A percentile compares a stretch with the other conserved stretches of the same genome.
phyloP scores from a whole-genome alignment of 2,888 invertebrate genomes.

The Alcis repandata region DNA sequence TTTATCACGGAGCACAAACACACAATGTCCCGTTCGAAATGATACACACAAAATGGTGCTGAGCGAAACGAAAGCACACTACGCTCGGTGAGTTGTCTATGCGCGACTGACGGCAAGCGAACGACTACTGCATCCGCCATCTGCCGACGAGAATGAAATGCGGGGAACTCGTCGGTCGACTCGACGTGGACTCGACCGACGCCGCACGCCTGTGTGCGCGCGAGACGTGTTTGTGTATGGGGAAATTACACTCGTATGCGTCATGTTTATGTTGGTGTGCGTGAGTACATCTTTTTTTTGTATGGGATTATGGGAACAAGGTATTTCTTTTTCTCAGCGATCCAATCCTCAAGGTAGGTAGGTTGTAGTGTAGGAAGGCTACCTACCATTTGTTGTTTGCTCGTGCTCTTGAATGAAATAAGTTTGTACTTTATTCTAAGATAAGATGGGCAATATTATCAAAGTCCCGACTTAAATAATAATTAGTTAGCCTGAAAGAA shows the following conservation, averaged over 20 bases:
- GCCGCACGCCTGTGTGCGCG: constrained; percentile 61
- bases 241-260: constrained; percentile 69
- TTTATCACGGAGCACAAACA: constrained; percentile 84
- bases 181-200: constrained; percentile 40
- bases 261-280: constrained; percentile 65
- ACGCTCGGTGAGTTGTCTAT: constrained; percentile 83
- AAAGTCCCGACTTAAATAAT: too few species aligned
- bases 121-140: constrained; percentile 86
- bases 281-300: constrained; percentile 75
- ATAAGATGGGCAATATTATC: too few species aligned
- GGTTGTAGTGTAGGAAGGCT: constrained; percentile 38
- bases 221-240: constrained; percentile 58
- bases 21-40: constrained; percentile 85
- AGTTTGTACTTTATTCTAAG: not conserved
- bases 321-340: constrained; percentile 70
- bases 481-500: not conserved
- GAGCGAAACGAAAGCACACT: constrained; percentile 75
- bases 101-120: constrained; percentile 83
- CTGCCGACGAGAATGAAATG: constrained; percentile 86
- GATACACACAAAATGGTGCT: constrained; percentile 85
- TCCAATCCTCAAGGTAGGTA: constrained; percentile 59
- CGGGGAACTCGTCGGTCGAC: constrained; percentile 69
- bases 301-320: constrained; percentile 78
- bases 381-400: constrained; percentile 49
- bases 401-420: constrained; percentile 38